phyloP scores from a whole-genome alignment of 2,888 invertebrate genomes.

The Isoperla grammatica region DNA sequence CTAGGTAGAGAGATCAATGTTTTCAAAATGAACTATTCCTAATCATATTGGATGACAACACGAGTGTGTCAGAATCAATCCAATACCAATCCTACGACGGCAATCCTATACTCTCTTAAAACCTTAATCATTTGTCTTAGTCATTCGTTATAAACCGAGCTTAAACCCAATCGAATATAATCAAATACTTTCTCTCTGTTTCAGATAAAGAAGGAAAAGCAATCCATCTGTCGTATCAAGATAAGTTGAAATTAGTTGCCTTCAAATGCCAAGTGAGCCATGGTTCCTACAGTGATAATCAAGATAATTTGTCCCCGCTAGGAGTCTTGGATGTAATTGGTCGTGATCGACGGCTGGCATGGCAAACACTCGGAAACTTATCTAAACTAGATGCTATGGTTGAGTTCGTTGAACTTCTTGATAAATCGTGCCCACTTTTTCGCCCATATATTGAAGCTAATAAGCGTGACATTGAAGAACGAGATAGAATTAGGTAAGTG shows the following conservation, averaged over 20 bases:
- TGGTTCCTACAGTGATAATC: slow-evolving; percentile 62
- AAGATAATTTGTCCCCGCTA: slow-evolving; percentile 67
- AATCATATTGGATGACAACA: too few species aligned
- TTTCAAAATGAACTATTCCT: too few species aligned
- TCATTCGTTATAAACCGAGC: too few species aligned
- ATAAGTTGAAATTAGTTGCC: slow-evolving; percentile 85
- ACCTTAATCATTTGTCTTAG: too few species aligned
- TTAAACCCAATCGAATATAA: too few species aligned
- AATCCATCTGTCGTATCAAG: slow-evolving; percentile 87
- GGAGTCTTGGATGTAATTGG: slow-evolving; percentile 96
- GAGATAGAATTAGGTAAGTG: slow-evolving; percentile 55
- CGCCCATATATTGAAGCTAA: slow-evolving; percentile 88
- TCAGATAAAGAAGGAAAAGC: slow-evolving; percentile 98
- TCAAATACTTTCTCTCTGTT: too few species aligned
- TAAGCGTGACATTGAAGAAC: slow-evolving; percentile 78
- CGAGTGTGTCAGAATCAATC: too few species aligned
- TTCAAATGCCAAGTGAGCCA: slow-evolving; percentile 86
- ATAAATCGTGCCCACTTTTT: slow-evolving; percentile 84
- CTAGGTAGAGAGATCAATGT: too few species aligned
- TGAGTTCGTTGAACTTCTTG: slow-evolving; percentile 84
- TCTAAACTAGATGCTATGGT: slow-evolving; percentile 83
- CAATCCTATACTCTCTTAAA: too few species aligned
- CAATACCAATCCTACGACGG: too few species aligned
- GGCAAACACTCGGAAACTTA: slow-evolving; percentile 87
- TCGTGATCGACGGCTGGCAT: slow-evolving; percentile 81